These are phyloP conservation scores for Leptopilina myrica DNA, from an alignment of 2,888 invertebrate genomes.

Conservation along the genomic window DNA sequence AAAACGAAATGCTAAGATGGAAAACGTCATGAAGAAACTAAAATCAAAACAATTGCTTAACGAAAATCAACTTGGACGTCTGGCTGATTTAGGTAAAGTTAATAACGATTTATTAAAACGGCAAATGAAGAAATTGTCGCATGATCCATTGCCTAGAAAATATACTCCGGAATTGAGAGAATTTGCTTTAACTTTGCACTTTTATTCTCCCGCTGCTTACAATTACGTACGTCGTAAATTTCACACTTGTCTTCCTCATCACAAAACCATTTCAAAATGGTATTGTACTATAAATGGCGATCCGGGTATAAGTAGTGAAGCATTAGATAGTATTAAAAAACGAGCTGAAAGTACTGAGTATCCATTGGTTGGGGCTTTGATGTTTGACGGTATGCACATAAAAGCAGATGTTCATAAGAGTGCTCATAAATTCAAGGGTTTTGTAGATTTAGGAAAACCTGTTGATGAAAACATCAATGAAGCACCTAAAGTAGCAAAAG, in stretches of 20 bases:
- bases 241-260: constrained; percentile 61
- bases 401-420: constrained; percentile 55
- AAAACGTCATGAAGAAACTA: not conserved
- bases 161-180: constrained; percentile 32
- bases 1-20: constrained; percentile 3
- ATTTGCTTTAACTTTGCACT: constrained; percentile 47
- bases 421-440: constrained; percentile 36
- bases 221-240: constrained; percentile 60
- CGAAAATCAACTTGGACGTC: not conserved
- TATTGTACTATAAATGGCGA: constrained; percentile 58
- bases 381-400: constrained; percentile 63
- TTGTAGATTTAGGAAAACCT: not conserved
- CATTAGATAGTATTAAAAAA: constrained; percentile 56
- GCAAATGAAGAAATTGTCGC: constrained; percentile 10
- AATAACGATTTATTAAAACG: not conserved
- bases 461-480: not conserved
- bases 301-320: constrained; percentile 63
- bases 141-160: constrained; percentile 27
- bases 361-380: constrained; percentile 54
- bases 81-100: constrained; percentile 1
- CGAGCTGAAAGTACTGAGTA: constrained; percentile 47
- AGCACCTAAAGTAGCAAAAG: constrained; percentile 41
- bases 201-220: constrained; percentile 59
- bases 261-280: constrained; percentile 62
- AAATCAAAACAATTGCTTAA: not conserved